phyloP scores from a whole-genome alignment of 2,797 vertebrate species.

The Silurus aristotelis region DNA sequence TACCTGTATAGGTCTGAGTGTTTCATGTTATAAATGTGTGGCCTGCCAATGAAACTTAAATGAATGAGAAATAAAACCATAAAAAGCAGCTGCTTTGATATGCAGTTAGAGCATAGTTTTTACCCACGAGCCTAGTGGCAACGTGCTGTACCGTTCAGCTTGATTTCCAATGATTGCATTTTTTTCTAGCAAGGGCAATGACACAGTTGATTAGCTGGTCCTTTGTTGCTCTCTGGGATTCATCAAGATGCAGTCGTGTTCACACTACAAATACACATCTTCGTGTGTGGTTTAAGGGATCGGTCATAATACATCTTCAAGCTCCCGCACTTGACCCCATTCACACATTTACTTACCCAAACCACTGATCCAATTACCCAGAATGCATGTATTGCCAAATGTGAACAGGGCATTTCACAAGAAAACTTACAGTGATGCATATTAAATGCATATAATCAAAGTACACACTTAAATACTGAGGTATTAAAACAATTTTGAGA shows the following conservation, averaged over 20 bases:
- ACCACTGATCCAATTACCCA: not conserved
- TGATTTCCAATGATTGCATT: not conserved
- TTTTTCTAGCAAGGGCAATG: not conserved
- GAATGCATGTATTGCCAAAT: not conserved
- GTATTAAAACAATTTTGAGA: not conserved
- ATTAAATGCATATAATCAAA: not conserved
- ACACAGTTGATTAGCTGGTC: not conserved
- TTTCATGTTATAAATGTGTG: too few relatives aligned
- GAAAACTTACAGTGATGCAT: not conserved
- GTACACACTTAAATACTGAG: not conserved
- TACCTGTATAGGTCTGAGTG: not conserved
- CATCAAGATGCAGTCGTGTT: not conserved
- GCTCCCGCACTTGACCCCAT: not conserved
- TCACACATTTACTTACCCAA: not conserved
- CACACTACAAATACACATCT: not conserved
- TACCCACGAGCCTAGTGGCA: not conserved
- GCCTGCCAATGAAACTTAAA: not conserved
- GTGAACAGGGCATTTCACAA: not conserved
- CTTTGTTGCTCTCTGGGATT: not conserved
- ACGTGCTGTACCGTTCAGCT: not conserved
- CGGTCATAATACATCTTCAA: not conserved
- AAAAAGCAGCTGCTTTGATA: not conserved
- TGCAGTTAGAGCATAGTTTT: not conserved
- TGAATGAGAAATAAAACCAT: not conserved
- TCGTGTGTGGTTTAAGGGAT: not conserved